phyloP scores from a whole-genome alignment of 2,888 invertebrate species.

The Pandemis corylana region DNA sequence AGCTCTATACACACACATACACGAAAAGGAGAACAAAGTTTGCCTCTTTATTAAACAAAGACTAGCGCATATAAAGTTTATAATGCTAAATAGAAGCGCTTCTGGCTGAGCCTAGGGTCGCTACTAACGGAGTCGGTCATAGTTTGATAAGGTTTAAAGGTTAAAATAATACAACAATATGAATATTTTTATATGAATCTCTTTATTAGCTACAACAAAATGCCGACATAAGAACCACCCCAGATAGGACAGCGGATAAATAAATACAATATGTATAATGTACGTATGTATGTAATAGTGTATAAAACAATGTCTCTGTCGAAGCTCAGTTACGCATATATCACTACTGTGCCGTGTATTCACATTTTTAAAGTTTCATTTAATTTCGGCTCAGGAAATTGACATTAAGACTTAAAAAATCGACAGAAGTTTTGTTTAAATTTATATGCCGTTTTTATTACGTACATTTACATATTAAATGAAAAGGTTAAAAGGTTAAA shows the following conservation, averaged over 20 bases:
- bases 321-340: constrained; percentile 84
- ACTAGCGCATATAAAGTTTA: too few relatives aligned
- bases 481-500: constrained; percentile 9
- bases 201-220: constrained; percentile 83
- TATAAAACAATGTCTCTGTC: constrained; percentile 80
- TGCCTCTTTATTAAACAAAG: too few relatives aligned
- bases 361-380: constrained; percentile 65
- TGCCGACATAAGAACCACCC: constrained; percentile 61
- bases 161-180: constrained; percentile 43
- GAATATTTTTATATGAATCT: constrained; percentile 68
- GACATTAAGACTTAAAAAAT: neutral
- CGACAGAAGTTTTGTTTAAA: neutral
- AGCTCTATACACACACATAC: too few relatives aligned
- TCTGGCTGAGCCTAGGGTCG: too few relatives aligned
- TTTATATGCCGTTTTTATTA: neutral
- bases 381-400: constrained; percentile 71
- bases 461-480: neutral
- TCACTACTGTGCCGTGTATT: constrained; percentile 82
- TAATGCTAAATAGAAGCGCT: too few relatives aligned
- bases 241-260: constrained; percentile 61
- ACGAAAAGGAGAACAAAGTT: too few relatives aligned
- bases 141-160: neutral
- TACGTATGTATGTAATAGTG: constrained; percentile 65
- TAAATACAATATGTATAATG: constrained; percentile 59
- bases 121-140: too few relatives aligned